A percentile compares a stretch with the other conserved stretches of the same genome.
phyloP scores from a whole-genome alignment of 37 sponge, comb jelly and placozoan genomes.

The Cliona cf. orientalis region DNA sequence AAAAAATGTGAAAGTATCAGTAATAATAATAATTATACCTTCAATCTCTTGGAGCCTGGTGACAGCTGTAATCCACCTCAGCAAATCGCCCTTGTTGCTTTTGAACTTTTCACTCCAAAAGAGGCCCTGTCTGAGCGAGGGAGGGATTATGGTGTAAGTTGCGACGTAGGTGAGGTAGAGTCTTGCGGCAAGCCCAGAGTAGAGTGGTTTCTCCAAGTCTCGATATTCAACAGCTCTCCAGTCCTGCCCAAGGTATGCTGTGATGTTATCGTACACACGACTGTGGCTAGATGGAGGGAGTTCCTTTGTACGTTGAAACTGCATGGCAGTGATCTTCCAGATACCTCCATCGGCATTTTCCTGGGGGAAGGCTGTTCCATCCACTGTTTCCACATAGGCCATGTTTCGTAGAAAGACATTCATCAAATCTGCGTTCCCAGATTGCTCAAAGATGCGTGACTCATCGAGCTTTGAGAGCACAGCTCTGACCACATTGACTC shows the following conservation, averaged over 20 bases:
- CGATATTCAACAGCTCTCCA: conserved; percentile 1
- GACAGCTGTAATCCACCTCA: no score
- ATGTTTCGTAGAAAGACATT: background rate
- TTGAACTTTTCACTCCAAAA: no score
- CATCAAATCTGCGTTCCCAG: no score
- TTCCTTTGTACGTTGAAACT: background rate
- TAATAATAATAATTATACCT: no score
- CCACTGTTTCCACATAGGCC: conserved; percentile 7
- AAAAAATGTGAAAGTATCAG: no score
- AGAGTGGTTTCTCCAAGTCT: conserved; percentile 9
- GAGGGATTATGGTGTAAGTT: no score
- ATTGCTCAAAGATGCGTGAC: no score
- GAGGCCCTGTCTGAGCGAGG: no score
- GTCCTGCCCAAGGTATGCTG: background rate
- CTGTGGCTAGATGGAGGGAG: background rate
- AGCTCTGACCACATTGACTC: no score
- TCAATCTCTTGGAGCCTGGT: no score
- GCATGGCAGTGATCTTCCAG: background rate
- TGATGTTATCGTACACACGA: background rate
- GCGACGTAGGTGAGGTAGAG: background rate
- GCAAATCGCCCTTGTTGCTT: no score
- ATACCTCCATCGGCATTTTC: background rate
- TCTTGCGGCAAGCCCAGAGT: conserved; percentile 28
- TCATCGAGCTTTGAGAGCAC: no score
- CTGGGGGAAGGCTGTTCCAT: background rate